Conservation (phyloP, 1,140 invertebrate genomes). For the Palaemon carinicauda region DNA sequence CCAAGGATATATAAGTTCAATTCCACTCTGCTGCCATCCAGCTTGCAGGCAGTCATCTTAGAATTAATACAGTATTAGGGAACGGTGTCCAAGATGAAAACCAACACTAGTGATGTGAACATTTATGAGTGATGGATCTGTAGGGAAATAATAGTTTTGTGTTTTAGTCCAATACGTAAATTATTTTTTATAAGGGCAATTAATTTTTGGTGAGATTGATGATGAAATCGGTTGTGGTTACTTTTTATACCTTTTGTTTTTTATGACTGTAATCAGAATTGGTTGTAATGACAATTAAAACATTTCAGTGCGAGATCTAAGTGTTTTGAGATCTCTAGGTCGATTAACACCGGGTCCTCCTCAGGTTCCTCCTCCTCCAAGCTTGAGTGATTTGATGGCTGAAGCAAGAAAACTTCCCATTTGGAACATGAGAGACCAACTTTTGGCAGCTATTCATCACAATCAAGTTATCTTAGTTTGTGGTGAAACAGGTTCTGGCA, state of each 20-base stretch:
- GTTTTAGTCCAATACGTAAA: no score
- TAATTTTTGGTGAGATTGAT: no score
- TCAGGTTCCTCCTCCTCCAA: conserved; percentile 70
- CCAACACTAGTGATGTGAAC: no score
- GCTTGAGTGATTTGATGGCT: conserved; percentile 66
- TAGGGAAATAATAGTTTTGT: no score
- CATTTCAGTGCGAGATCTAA: conserved; percentile 66
- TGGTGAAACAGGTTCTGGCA: conserved; percentile 83
- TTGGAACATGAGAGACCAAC: conserved; percentile 67
- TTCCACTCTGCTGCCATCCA: no score
- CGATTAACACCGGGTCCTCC: conserved; percentile 72
- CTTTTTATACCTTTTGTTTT: neutral
- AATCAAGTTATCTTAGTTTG: conserved; percentile 75
- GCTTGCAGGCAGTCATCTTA: no score
- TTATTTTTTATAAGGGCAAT: no score
- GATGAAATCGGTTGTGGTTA: no score
- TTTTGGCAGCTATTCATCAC: conserved; percentile 68
- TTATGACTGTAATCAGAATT: neutral
- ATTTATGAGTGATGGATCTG: no score
- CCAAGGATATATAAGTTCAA: no score
- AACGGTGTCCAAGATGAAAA: no score
- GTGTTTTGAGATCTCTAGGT: conserved; percentile 67
- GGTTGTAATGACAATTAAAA: neutral
- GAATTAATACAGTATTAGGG: no score
- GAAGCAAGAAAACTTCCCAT: conserved; percentile 72